These are phyloP conservation scores for Ceyx melanurus DNA, from an alignment of 2,113 vertebrate species.

Conservation along the genomic window DNA sequence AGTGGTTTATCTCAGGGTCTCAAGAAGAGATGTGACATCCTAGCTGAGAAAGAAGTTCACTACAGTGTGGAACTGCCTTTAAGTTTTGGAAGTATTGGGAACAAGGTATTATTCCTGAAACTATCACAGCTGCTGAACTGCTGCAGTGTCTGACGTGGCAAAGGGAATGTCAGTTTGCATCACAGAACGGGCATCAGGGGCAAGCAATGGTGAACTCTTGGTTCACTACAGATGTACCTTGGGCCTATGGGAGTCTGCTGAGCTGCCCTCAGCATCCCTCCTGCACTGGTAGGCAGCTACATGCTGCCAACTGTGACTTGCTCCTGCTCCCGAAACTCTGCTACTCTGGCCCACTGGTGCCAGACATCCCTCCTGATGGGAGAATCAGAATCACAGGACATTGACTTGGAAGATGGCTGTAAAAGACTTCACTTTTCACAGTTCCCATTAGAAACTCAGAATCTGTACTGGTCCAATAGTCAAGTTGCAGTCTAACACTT, in stretches of 20 bases:
- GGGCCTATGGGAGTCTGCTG: background rate
- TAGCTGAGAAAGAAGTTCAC: background rate
- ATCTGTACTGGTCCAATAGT: background rate
- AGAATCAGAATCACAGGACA: background rate
- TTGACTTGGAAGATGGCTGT: background rate
- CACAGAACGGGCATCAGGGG: background rate
- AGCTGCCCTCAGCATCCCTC: background rate
- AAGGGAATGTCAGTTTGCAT: background rate
- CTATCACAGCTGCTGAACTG: background rate
- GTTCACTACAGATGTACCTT: background rate
- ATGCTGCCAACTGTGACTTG: background rate
- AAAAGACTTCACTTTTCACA: background rate
- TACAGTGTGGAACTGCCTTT: background rate
- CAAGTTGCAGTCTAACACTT: background rate
- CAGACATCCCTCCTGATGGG: background rate
- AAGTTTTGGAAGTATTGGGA: background rate
- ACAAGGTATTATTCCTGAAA: background rate
- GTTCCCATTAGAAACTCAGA: background rate
- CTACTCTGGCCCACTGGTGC: background rate
- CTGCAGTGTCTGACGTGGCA: background rate
- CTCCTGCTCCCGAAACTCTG: background rate
- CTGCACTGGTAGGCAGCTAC: background rate
- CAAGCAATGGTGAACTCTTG: accelerated
- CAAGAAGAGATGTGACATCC: background rate
- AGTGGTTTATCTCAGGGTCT: background rate